Evolutionary conservation across 2,888 invertebrate genomes (phyloP).

Genomic region (Leucania comma): DNA sequence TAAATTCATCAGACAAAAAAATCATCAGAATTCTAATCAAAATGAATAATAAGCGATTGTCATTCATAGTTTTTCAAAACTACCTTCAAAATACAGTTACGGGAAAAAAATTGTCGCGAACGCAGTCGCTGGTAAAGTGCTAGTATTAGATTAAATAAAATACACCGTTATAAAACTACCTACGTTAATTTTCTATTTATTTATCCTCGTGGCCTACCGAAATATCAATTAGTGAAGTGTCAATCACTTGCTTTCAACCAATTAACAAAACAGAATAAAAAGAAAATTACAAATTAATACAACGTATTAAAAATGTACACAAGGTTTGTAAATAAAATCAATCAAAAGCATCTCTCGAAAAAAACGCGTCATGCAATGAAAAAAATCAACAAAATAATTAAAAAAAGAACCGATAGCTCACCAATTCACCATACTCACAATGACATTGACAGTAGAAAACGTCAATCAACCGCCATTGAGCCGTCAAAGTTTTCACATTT

Average conservation of each 20-base stretch:
- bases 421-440: slow-evolving; percentile 8
- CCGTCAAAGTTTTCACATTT: slow-evolving; percentile 42
- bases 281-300: slow-evolving; percentile 30
- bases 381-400: slow-evolving; percentile 40
- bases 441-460: slow-evolving; percentile 42
- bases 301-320: slow-evolving; percentile 40
- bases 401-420: slow-evolving; percentile 36
- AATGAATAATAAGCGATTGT: too few relatives aligned
- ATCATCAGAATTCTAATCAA: too few relatives aligned
- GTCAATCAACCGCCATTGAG: slow-evolving; percentile 60
- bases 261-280: slow-evolving; percentile 34
- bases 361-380: slow-evolving; percentile 38
- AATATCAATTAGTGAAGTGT: slow-evolving; percentile 21
- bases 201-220: not conserved
- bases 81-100: too few relatives aligned
- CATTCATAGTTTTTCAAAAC: too few relatives aligned
- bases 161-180: not conserved
- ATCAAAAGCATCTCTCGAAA: slow-evolving; percentile 31
- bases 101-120: too few relatives aligned
- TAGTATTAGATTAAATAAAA: not conserved
- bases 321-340: slow-evolving; percentile 37
- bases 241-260: slow-evolving; percentile 33
- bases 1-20: too few relatives aligned
- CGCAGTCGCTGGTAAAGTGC: too few relatives aligned
- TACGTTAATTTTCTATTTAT: not conserved